Base-by-base conservation (phyloP, 2,797 vertebrate genomes). In the Eidolon dupreanum region DNA sequence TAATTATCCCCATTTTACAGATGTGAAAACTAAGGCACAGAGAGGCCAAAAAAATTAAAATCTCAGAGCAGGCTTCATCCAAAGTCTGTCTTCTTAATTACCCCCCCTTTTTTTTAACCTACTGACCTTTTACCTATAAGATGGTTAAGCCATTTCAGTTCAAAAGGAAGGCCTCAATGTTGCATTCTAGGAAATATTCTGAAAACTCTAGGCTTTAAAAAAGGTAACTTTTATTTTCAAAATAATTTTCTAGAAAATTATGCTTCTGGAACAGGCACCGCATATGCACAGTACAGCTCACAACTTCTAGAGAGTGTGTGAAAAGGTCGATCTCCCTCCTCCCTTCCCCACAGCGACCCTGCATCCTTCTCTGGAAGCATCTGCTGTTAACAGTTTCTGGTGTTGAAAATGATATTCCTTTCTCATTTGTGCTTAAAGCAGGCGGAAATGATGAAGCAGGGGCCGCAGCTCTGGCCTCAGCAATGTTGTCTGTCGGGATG, bases 11-110 rank as follows among this genome's bases (percentile, higher is more conserved):
- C 46, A 61, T 66, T 96, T 92, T 89, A 88, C 24, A 82, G 33
- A 31, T 19, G 8, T 74, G 10, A 22, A 65, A 89, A 92, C n/a
- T 13, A 22, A 83, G 87, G 17, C 51, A 68, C 57, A 75, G 36
- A 55, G 12, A 19, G 7, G 24, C 49, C 8, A 88, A 51, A 6
- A 73, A 66, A 90, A 4, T 63, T 33, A 49, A 88, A 31, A n/a
- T 31, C 17, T 88, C 36, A 51, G 11, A 51, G 38, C 9, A 2
- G 70, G 4, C 55, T 87, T 92, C 77, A 17, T 66, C 55, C 75
- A 55, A 90, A 36, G 6, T 73, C 63, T 94, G 11, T 79, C 73
- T 94, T 88, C 83, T 89, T 59, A 82, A 38, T 36, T n/a, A 86
- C 26, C 19, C 17, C 6, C 20, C 61, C 49, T 43, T 31, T 77